Conservation (phyloP, 2,888 invertebrate genomes). For the Ligdia adustata region DNA sequence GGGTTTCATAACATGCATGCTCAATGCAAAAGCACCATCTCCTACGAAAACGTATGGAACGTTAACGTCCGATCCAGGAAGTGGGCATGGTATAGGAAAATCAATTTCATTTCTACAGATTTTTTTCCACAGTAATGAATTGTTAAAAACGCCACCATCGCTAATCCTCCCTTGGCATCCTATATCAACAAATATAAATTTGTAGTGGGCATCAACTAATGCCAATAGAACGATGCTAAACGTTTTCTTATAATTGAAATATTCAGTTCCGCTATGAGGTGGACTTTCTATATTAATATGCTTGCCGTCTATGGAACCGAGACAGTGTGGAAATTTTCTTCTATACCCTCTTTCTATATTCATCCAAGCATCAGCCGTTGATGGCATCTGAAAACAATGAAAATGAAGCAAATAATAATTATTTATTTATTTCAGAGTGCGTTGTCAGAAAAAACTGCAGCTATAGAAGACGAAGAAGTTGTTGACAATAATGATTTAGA, state of each 20-base stretch:
- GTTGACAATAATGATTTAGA: not conserved
- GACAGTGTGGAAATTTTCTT: constrained; percentile 27
- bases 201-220: constrained; percentile 45
- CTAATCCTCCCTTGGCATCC: constrained; percentile 41
- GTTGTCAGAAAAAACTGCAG: not conserved
- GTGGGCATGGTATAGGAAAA: constrained; percentile 38
- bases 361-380: not conserved
- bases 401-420: not conserved
- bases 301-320: constrained; percentile 43
- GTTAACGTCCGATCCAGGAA: constrained; percentile 37
- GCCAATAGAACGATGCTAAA: constrained; percentile 40
- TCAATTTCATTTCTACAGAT: constrained; percentile 35
- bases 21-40: constrained; percentile 47
- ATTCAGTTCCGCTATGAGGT: constrained; percentile 10
- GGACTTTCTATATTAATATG: constrained; percentile 40
- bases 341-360: constrained; percentile 30
- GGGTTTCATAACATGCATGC: constrained; percentile 44
- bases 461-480: not conserved
- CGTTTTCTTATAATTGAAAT: constrained; percentile 42
- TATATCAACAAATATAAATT: constrained; percentile 41
- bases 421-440: not conserved
- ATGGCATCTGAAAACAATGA: constrained; percentile 7
- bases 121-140: constrained; percentile 40
- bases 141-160: constrained; percentile 25
- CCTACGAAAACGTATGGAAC: constrained; percentile 45